phyloP scores from a whole-genome alignment of 1,140 invertebrate species.

The Babylonia areolata region DNA sequence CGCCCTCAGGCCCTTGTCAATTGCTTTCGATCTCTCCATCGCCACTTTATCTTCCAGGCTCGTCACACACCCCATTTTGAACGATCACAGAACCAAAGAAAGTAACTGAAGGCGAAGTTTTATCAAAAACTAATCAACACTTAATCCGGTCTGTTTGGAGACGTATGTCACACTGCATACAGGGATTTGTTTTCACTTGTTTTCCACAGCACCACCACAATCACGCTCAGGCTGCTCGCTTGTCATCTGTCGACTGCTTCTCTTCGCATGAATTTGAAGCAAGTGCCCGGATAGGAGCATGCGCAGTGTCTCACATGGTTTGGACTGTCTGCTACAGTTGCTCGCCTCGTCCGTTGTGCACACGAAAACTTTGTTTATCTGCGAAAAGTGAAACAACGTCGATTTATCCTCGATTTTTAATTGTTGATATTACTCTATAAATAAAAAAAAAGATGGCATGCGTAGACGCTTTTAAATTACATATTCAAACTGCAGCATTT shows the following conservation, averaged over 20 bases:
- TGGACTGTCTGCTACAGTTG: conserved; percentile 32
- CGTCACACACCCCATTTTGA: conserved; percentile 68
- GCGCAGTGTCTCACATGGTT: conserved; percentile 32
- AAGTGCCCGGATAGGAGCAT: conserved; percentile 50
- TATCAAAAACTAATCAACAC: conserved; percentile 16
- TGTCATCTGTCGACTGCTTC: conserved; percentile 35
- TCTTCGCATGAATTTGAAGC: conserved; percentile 48
- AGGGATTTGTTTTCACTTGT: neutral
- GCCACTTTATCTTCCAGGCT: conserved; percentile 68
- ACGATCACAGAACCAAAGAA: conserved; percentile 29
- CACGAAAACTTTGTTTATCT: too few species aligned
- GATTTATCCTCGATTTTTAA: too few species aligned
- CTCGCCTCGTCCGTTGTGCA: too few species aligned
- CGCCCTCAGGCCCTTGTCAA: conserved; percentile 88
- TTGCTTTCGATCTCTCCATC: conserved; percentile 86
- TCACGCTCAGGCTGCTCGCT: conserved; percentile 26
- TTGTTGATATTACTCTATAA: too few species aligned
- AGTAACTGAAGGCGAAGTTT: conserved; percentile 7
- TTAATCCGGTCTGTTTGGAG: conserved; percentile 2
- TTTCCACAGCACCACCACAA: neutral
- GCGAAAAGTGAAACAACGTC: too few species aligned
- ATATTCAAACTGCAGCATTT: too few species aligned
- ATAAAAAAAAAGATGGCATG: too few species aligned
- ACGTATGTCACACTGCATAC: conserved; percentile 19
- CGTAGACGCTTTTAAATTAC: too few species aligned